Evolutionary conservation across 2,888 invertebrate species (phyloP).

Genomic region (Chesias legatella): DNA sequence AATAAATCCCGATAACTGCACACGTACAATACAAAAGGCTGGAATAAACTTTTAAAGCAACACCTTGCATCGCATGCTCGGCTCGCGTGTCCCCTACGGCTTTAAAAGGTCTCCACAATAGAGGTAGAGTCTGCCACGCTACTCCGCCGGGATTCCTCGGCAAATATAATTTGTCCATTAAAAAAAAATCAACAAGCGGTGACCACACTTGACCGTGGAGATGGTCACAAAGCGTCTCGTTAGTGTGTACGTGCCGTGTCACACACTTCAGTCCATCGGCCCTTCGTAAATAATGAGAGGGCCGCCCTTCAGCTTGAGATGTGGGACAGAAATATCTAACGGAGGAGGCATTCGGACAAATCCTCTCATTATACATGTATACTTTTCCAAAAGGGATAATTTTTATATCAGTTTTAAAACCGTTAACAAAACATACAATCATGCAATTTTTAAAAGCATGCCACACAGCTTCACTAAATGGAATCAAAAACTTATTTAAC

Average conservation of each 20-base stretch:
- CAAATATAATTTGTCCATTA: conserved; percentile 78
- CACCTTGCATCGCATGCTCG: conserved; percentile 52
- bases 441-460: too few species aligned
- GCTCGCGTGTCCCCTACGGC: conserved; percentile 53
- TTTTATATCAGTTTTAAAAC: too few species aligned
- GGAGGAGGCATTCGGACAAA: conserved; percentile 41
- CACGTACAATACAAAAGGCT: conserved; percentile 21
- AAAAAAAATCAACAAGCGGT: conserved; percentile 72
- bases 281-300: conserved; percentile 80
- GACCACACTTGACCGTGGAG: conserved; percentile 68
- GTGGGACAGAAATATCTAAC: conserved; percentile 33
- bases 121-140: conserved; percentile 45
- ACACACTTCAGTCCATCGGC: conserved; percentile 75
- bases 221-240: conserved; percentile 80
- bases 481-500: too few species aligned
- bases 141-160: conserved; percentile 54
- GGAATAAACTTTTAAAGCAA: conserved; percentile 33
- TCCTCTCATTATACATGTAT: too few species aligned
- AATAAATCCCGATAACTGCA: conserved; percentile 3
- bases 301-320: conserved; percentile 52
- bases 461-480: too few species aligned
- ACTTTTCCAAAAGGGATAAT: too few species aligned
- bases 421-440: too few species aligned
- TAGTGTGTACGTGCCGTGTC: conserved; percentile 79
- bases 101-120: conserved; percentile 65